These are phyloP conservation scores for Platyrinchus mystaceus DNA, from an alignment of 2,797 vertebrate species.

Conservation along the genomic window DNA sequence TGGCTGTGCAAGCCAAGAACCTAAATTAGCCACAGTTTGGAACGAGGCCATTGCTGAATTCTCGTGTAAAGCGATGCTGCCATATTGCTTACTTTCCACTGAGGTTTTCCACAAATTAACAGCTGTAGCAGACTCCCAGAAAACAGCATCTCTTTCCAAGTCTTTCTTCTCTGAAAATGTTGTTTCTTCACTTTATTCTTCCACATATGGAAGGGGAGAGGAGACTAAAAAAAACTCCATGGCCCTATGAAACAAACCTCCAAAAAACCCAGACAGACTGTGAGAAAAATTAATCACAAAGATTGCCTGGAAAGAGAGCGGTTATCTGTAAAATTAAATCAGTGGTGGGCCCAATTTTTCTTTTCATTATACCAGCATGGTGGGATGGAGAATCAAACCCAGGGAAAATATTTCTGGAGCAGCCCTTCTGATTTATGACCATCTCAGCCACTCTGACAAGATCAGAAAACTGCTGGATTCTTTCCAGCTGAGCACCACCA, in stretches of 20 bases:
- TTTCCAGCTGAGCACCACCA: conserved; percentile 45
- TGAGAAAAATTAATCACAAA: conserved; percentile 39
- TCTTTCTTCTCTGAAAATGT: conserved; percentile 71
- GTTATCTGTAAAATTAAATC: conserved; percentile 59
- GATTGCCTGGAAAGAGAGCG: conserved; percentile 42
- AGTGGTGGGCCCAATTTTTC: conserved; percentile 40
- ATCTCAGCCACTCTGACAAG: conserved; percentile 40
- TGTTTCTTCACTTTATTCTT: conserved; percentile 55
- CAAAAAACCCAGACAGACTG: conserved; percentile 3
- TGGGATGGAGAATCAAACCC: conserved; percentile 41
- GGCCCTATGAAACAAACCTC: neutral
- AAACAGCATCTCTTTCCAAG: conserved; percentile 64
- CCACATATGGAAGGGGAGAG: conserved; percentile 47
- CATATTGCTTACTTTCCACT: conserved; percentile 73
- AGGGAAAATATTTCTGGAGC: conserved; percentile 56
- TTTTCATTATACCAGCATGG: conserved; percentile 48
- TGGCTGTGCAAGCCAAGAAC: conserved; percentile 42
- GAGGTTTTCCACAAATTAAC: conserved; percentile 74
- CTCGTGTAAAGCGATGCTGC: conserved; percentile 57
- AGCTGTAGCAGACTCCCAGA: conserved; percentile 73
- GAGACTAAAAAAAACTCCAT: neutral
- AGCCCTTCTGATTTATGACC: conserved; percentile 52
- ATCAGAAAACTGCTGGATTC: conserved; percentile 56
- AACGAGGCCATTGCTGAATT: conserved; percentile 60
- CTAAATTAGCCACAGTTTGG: conserved; percentile 65